Base-by-base conservation (phyloP, 2,797 vertebrate species). In the Lepilemur septentrionalis region DNA sequence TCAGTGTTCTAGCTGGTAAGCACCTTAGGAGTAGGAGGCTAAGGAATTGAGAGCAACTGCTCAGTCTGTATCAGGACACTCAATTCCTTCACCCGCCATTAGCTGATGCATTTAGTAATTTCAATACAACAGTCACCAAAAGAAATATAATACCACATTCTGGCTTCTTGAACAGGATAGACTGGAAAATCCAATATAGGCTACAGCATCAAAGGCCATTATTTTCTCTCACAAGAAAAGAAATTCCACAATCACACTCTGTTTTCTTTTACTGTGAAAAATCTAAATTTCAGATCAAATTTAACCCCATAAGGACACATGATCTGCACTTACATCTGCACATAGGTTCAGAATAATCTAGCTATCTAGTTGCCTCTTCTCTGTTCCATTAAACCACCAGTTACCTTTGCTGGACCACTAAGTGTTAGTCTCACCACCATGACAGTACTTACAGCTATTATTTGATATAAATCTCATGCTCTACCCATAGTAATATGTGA, bases 181-280 rank as follows among this genome's bases (percentile, higher is more conserved):
- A 63, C 78, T 89, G 57, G 57, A 61, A 79, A 83, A 93, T 50
- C 72, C 18, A 75, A 70, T 2, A 89, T 41, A 92, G 59, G 50
- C 15, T 5, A 89, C 50, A 65, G 52, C 67, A 76, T 88, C 35
- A 75, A 76, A 92, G 88, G 85, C 80, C 23, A 3, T 70, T 70
- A 55, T 87, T 59, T 79, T 88, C n/a, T 76, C 87, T 89, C 69
- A 13, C 41, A 43, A 67, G 32, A 96, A 43, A 91, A 97, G 78
- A 89, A 95, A 96, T 70, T 70, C 65, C n/a, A 91, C 20, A 73
- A 43, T 46, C 38, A 89, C 15, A 61, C 35, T 55, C 18, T 69
- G 57, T 87, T 97, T 95, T 92, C 61, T 41, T 92, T 95, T 61
- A 94, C 52, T 85, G 67, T 38, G 78, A 92, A 86, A 67, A 84